phyloP scores from a whole-genome alignment of 2,113 vertebrate species.

The Loxodonta africana region DNA sequence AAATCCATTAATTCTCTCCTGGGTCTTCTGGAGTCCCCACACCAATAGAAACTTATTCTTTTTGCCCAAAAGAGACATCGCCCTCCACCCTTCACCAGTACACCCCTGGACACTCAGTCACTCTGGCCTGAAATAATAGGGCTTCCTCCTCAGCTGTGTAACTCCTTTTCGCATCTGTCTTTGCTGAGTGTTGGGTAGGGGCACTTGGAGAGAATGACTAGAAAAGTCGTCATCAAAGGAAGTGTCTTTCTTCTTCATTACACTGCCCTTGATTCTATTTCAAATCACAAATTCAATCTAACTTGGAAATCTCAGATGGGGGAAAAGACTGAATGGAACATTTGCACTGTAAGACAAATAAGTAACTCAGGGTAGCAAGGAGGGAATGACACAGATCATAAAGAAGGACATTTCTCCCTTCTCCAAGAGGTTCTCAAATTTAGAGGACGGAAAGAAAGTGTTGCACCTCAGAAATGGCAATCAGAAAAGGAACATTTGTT shows the following conservation, averaged over 20 bases:
- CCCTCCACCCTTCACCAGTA: neutral
- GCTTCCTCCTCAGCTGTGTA: neutral
- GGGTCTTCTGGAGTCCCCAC: neutral
- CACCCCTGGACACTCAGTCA: neutral
- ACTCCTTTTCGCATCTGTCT: slow-evolving; percentile 37
- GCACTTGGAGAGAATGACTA: neutral
- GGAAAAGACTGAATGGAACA: neutral
- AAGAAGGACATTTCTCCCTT: neutral
- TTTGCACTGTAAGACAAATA: neutral
- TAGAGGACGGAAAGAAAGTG: too few species aligned
- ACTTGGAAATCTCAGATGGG: slow-evolving; percentile 36
- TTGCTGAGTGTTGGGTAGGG: neutral
- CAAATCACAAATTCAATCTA: neutral
- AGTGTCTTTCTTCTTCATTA: neutral
- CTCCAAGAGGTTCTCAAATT: neutral
- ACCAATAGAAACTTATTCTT: neutral
- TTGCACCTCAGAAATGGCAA: too few species aligned
- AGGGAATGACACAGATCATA: neutral
- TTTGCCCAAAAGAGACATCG: slow-evolving; percentile 24
- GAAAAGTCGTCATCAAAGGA: neutral
- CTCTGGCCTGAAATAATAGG: neutral
- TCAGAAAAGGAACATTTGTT: too few species aligned
- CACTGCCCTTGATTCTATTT: slow-evolving; percentile 44
- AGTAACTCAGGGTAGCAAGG: neutral
- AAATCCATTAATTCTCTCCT: slow-evolving; percentile 31